A percentile compares a stretch with the other conserved stretches of the same genome.
These are phyloP conservation scores for Bovichtus variegatus DNA, from an alignment of 2,797 vertebrate genomes.

Conservation along the genomic window DNA sequence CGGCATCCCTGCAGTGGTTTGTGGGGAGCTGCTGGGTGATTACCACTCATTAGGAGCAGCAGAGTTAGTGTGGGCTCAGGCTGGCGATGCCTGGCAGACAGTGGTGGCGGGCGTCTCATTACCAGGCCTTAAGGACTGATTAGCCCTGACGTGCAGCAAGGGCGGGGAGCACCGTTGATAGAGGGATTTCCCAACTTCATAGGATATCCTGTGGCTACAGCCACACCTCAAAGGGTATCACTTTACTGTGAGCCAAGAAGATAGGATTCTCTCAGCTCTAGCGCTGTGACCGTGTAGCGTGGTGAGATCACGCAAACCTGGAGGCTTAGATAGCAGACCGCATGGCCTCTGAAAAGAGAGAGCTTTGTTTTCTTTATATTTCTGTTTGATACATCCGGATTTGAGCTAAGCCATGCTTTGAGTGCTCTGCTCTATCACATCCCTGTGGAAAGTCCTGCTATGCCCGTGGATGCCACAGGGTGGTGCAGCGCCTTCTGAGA, in stretches of 20 bases:
- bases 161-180: slow-evolving; percentile 75
- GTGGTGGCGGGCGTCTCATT: slow-evolving; percentile 81
- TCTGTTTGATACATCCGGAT: slow-evolving; percentile 66
- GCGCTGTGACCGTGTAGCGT: slow-evolving; percentile 49
- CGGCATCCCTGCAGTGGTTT: slow-evolving; percentile 77
- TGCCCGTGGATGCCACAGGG: slow-evolving; percentile 70
- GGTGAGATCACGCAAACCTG: slow-evolving; percentile 73
- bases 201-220: slow-evolving; percentile 85
- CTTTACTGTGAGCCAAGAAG: slow-evolving; percentile 76
- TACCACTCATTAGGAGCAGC: slow-evolving; percentile 83
- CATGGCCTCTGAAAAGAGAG: slow-evolving; percentile 47
- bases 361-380: slow-evolving; percentile 67
- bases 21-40: slow-evolving; percentile 81
- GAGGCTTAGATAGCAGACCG: slow-evolving; percentile 66
- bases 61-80: slow-evolving; percentile 75
- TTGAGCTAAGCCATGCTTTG: slow-evolving; percentile 54
- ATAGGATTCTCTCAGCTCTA: slow-evolving; percentile 76
- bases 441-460: slow-evolving; percentile 44
- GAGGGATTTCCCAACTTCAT: slow-evolving; percentile 86
- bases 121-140: slow-evolving; percentile 81
- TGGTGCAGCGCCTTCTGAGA: slow-evolving; percentile 71
- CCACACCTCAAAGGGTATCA: slow-evolving; percentile 83
- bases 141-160: slow-evolving; percentile 79
- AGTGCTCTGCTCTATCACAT: slow-evolving; percentile 30
- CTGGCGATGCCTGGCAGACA: slow-evolving; percentile 79